Conservation (phyloP, 2,113 vertebrate species). For the Sorex fumeus region DNA sequence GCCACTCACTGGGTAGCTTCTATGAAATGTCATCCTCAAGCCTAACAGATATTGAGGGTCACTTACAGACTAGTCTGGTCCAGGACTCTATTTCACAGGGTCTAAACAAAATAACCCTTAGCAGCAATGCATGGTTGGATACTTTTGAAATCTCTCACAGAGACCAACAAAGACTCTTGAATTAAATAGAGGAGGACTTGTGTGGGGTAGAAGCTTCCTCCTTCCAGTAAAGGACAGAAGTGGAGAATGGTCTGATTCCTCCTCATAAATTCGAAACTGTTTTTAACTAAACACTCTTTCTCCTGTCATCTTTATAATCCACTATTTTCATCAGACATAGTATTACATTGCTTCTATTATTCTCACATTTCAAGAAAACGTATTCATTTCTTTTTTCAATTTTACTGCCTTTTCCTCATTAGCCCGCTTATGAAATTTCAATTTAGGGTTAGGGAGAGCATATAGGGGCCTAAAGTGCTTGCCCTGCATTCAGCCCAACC, state of each 20-base stretch:
- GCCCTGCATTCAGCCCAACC: too few species aligned
- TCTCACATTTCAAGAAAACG: too few species aligned
- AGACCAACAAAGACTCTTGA: constrained; percentile 22
- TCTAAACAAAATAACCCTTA: constrained; percentile 26
- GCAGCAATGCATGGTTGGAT: neutral
- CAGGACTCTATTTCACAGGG: constrained; percentile 28
- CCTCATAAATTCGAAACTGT: constrained; percentile 18
- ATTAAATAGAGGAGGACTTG: neutral
- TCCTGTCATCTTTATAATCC: constrained; percentile 13
- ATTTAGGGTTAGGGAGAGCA: too few species aligned
- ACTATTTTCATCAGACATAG: too few species aligned
- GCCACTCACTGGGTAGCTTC: neutral
- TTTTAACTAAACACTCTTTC: neutral
- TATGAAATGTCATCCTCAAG: constrained; percentile 13
- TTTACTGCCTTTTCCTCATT: too few species aligned
- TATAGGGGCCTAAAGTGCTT: too few species aligned
- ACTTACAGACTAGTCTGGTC: neutral
- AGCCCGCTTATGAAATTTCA: too few species aligned
- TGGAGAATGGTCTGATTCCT: neutral
- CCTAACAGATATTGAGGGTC: too few species aligned
- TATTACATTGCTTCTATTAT: too few species aligned
- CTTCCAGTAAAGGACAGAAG: constrained; percentile 1
- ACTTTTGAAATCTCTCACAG: neutral
- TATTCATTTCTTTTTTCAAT: too few species aligned
- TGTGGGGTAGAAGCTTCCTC: neutral